A percentile compares a stretch with the other conserved stretches of the same genome.
Conservation (phyloP, 2,888 invertebrate species). For the Oscheius sp. region DNA sequence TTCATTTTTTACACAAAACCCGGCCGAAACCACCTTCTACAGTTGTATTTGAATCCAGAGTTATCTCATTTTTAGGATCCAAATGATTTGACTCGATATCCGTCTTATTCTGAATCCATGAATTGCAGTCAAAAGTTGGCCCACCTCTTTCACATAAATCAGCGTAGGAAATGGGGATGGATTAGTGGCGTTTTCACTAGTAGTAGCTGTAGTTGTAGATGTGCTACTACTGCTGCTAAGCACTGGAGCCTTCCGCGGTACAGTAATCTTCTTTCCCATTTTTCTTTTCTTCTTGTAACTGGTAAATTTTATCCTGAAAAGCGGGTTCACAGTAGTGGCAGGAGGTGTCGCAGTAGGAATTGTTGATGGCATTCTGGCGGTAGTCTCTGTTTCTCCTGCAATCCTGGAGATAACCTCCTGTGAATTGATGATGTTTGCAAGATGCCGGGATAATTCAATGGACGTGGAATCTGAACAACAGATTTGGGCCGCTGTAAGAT, state of each 20-base stretch:
- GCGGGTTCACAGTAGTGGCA: background rate
- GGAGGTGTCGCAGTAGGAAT: constrained; percentile 13
- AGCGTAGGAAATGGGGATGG: too few species aligned
- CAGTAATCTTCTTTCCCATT: background rate
- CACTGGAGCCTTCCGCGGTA: background rate
- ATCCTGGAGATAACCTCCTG: background rate
- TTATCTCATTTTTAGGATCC: background rate
- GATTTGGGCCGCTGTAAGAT: too few species aligned
- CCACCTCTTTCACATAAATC: too few species aligned
- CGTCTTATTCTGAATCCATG: too few species aligned
- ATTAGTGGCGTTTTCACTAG: too few species aligned
- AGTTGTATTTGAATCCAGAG: background rate
- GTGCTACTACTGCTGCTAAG: too few species aligned
- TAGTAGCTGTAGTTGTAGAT: too few species aligned
- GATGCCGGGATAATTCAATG: constrained; percentile 7
- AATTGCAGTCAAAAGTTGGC: too few species aligned
- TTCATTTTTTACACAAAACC: background rate
- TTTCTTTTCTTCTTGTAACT: constrained; percentile 13
- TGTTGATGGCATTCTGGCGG: background rate
- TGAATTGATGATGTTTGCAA: too few species aligned
- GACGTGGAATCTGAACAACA: background rate
- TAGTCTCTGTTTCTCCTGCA: background rate
- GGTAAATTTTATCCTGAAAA: background rate
- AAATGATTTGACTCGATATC: too few species aligned
- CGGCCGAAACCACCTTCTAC: background rate